Percentiles rank a stretch among this genome's conserved stretches.
phyloP scores from a whole-genome alignment of 2,888 invertebrate genomes.

The Brachyopa scutellaris region DNA sequence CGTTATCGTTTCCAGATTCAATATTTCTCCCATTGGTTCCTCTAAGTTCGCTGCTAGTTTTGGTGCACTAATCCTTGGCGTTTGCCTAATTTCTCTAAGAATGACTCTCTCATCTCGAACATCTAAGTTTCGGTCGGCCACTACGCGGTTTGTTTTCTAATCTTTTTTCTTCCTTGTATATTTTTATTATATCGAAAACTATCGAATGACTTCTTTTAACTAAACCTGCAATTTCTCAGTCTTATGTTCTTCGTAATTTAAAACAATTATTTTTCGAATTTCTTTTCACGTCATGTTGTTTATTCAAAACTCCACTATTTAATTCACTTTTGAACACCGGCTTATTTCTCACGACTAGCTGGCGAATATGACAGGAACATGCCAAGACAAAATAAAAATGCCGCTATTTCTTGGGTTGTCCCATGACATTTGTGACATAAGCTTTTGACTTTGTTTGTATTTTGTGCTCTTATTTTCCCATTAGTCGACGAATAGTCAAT shows the following conservation, averaged over 20 bases:
- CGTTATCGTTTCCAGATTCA: neutral
- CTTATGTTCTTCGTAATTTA: no score
- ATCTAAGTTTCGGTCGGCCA: neutral
- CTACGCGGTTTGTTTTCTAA: no score
- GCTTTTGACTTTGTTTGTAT: neutral
- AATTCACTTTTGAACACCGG: neutral
- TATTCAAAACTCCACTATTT: neutral
- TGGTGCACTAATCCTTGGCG: neutral
- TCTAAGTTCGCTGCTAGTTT: neutral
- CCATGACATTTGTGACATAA: neutral
- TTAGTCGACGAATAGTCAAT: no score
- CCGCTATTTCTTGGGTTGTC: neutral
- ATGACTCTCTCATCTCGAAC: no score
- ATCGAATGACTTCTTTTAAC: no score
- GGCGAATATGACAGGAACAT: neutral
- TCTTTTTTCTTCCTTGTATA: no score
- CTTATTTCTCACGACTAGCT: neutral
- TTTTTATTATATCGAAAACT: no score
- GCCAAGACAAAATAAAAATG: neutral
- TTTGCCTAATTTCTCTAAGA: neutral
- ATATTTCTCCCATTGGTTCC: no score
- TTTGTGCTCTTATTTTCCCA: no score
- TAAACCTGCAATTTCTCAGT: neutral
- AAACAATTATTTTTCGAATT: no score
- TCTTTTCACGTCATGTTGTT: neutral